These are phyloP conservation scores for Sorex araneus DNA, from an alignment of 2,113 vertebrate genomes.

Conservation along the genomic window DNA sequence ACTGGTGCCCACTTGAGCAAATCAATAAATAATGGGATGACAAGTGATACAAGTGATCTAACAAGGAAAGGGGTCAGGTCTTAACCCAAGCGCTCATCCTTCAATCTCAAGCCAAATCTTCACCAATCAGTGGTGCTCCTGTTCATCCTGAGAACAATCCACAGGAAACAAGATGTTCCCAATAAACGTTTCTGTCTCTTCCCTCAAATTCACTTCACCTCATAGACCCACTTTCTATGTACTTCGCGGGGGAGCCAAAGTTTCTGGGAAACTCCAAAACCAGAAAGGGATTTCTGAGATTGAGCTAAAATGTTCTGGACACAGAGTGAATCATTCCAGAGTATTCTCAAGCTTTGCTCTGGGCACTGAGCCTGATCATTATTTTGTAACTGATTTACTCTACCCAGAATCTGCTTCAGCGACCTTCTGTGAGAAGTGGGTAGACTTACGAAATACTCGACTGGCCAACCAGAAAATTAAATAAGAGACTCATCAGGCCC, in stretches of 20 bases:
- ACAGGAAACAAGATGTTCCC: neutral
- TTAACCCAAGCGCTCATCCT: neutral
- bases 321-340: neutral
- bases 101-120: neutral
- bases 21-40: too few relatives aligned
- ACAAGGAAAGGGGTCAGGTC: neutral
- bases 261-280: neutral
- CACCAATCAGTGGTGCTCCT: neutral
- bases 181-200: neutral
- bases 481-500: constrained; percentile 62
- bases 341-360: constrained; percentile 28
- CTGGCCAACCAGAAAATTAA: constrained; percentile 77
- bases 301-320: neutral
- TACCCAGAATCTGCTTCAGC: constrained; percentile 40
- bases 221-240: neutral
- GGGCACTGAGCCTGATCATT: constrained; percentile 14
- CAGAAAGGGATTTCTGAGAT: neutral
- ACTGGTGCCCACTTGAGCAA: too few relatives aligned
- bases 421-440: constrained; percentile 65
- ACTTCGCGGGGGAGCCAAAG: neutral
- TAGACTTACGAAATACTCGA: constrained; percentile 55
- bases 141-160: neutral
- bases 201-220: neutral
- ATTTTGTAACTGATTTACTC: constrained; percentile 73
- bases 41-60: too few relatives aligned